Base-by-base conservation (phyloP, 2,888 invertebrate species). In the Thereva unica region DNA sequence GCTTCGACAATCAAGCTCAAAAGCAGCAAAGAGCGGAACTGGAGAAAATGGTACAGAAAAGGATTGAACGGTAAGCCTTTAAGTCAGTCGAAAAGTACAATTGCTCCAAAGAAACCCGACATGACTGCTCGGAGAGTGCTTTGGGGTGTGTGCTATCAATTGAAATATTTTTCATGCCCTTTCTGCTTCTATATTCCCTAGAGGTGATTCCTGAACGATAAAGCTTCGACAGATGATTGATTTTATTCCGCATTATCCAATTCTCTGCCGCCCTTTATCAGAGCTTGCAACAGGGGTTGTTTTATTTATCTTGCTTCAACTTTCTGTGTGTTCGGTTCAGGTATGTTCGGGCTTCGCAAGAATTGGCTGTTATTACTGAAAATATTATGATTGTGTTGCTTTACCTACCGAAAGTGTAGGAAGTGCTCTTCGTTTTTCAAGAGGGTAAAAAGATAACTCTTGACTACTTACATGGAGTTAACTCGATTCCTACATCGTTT, bases 11-110 rank as follows among this genome's bases (percentile, higher is more conserved):
- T 53, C 50, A 50, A 50, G 35, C 34, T 3, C 10, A 34, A 47
- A n/a, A 47, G 37, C 38, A n/a, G 8, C 47, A 37, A 12, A 59
- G 47, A 37, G 45, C 57, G 4, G 41, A 41, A 35, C 23, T 54
- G 6, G 54, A 54, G 2, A 23, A 54, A 12, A 54, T 12, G 9
- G 1, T 35, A 9, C 54, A 44, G 3, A 54, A 45, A 35, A 53
- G 64, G 34, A 38, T 45, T 7, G 54, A 64, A 10, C 64, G 54
- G 64, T 64, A 47, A 64, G 64, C 54, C 34, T 47, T 1, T 34
- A 38, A 45, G 35, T 38, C 38, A 53, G 41, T 55, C 47, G 38
- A 59, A 59, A 59, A 37, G 35, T 34, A 6, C 2, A 42, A 5
- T 50, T 23, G 23, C 23, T 41, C 5, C 9, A 23, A 56, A 8